Conservation (phyloP, 2,797 vertebrate species). For the Sternarchorhynchus goeldii region DNA sequence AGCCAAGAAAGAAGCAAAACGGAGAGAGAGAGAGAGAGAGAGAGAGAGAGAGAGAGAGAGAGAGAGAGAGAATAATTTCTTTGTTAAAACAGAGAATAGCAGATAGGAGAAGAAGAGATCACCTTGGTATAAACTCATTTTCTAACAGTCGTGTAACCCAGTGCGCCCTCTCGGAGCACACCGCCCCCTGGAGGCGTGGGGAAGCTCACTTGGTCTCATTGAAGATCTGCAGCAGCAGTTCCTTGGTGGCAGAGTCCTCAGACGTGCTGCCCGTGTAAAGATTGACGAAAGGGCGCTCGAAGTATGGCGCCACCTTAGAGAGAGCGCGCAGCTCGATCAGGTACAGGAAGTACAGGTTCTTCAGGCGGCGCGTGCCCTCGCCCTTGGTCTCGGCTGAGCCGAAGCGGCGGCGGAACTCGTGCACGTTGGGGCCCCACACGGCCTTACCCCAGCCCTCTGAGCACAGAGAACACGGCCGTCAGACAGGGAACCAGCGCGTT, state of each 20-base stretch:
- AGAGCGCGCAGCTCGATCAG: constrained; percentile 93
- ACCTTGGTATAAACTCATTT: no score
- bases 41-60: constrained; percentile 28
- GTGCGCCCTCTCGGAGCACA: no score
- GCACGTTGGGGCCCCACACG: constrained; percentile 87
- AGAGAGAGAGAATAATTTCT: neutral
- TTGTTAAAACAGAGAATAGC: no score
- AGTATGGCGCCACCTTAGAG: constrained; percentile 91
- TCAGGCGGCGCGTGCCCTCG: constrained; percentile 91
- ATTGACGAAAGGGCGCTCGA: constrained; percentile 86
- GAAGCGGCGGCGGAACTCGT: constrained; percentile 88
- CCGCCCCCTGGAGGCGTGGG: neutral
- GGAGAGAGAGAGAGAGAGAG: constrained; percentile 20
- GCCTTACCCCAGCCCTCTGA: constrained; percentile 89
- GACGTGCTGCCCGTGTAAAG: constrained; percentile 88
- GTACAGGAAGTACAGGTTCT: constrained; percentile 95
- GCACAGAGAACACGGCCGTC: neutral
- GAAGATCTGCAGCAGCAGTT: constrained; percentile 85
- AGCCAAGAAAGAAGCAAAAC: neutral
- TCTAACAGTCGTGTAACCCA: no score
- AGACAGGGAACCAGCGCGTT: neutral
- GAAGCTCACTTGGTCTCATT: constrained; percentile 84
- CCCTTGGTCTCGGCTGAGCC: constrained; percentile 87
- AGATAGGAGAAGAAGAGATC: no score
- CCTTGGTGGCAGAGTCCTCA: constrained; percentile 87